Conservation (phyloP, 1,140 invertebrate species). For the Caenorhabditis remanei region DNA sequence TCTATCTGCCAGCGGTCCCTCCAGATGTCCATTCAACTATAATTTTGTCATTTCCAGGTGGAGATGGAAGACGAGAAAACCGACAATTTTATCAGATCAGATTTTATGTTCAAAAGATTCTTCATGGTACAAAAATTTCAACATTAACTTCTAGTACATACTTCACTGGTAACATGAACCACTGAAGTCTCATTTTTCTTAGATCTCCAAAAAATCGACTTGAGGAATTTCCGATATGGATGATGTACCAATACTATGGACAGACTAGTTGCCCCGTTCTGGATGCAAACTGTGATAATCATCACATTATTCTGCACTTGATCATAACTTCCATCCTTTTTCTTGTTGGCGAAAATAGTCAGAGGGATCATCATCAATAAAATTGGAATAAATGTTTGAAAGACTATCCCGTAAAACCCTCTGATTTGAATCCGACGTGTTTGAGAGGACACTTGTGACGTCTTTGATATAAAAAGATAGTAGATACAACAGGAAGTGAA, state of each 20-base stretch:
- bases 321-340: neutral
- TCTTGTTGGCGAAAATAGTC: neutral
- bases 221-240: neutral
- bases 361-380: neutral
- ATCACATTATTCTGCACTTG: neutral
- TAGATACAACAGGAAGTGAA: conserved; percentile 3
- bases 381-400: neutral
- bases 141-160: no score
- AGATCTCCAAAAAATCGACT: neutral
- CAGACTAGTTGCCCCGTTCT: neutral
- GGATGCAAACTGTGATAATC: neutral
- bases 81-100: no score
- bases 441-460: neutral
- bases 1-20: no score
- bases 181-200: neutral
- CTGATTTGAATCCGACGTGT: neutral
- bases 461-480: neutral
- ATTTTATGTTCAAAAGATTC: no score
- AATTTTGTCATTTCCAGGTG: no score
- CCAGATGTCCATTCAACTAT: no score
- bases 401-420: neutral
- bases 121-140: no score
- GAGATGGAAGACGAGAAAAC: no score
- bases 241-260: neutral
- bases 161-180: no score